Percentiles rank a stretch among this genome's conserved stretches.
These are phyloP conservation scores for Aythya baeri DNA, from an alignment of 2,113 vertebrate species.

Conservation along the genomic window DNA sequence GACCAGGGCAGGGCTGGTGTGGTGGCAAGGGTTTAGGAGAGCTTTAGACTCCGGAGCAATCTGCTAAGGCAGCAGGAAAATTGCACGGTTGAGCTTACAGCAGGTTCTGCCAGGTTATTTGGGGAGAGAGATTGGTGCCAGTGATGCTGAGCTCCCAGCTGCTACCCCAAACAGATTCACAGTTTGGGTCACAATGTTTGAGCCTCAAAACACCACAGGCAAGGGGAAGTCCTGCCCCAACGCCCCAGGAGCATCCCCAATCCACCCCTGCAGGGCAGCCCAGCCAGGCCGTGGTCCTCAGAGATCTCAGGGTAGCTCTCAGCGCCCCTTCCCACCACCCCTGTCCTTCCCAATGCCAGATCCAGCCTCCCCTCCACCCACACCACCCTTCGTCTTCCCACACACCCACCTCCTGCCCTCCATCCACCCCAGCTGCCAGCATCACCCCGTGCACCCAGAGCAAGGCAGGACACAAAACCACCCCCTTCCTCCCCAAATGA, in stretches of 20 bases:
- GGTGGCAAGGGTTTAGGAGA: neutral
- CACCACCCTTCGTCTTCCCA: neutral
- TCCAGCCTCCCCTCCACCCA: neutral
- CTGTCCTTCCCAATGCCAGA: accelerated
- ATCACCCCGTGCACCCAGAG: neutral
- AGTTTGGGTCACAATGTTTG: accelerated
- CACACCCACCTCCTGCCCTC: too few species aligned
- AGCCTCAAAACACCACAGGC: neutral
- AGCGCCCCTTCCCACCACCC: neutral
- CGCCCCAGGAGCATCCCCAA: neutral
- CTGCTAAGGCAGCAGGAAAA: neutral
- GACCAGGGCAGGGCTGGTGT: neutral
- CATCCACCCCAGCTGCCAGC: neutral
- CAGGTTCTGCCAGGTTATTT: neutral
- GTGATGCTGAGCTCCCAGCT: neutral
- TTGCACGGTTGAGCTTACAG: neutral
- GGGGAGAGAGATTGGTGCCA: neutral
- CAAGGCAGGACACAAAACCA: accelerated
- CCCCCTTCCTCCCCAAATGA: too few species aligned
- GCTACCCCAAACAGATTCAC: neutral
- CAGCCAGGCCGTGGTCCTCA: neutral
- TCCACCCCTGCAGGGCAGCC: neutral
- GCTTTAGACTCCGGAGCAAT: neutral
- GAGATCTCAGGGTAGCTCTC: neutral
- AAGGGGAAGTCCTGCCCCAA: neutral